Conservation (phyloP, 1,140 invertebrate genomes). For the Coenobita brevimanus region DNA sequence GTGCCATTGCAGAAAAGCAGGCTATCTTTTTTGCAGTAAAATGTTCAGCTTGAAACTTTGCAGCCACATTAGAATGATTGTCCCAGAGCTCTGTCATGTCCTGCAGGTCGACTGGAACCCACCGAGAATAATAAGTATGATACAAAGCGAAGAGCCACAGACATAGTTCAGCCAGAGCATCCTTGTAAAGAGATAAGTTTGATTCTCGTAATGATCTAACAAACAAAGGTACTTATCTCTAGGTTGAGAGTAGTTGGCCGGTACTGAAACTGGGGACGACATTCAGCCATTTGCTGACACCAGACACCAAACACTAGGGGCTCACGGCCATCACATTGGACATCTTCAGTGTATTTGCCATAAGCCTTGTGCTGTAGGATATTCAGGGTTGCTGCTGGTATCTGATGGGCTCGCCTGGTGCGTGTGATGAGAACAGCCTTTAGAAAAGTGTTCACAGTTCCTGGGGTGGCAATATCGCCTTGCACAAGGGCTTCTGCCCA, state of each 20-base stretch:
- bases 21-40: too few species aligned
- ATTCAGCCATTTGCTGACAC: background rate
- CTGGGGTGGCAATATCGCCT: background rate
- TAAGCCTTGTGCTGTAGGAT: conserved; percentile 19
- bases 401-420: background rate
- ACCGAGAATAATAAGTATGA: too few species aligned
- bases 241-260: background rate
- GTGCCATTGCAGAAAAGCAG: too few species aligned
- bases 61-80: too few species aligned
- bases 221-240: too few species aligned
- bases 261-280: background rate
- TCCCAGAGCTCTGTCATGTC: too few species aligned
- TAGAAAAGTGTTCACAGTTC: background rate
- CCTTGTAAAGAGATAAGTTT: background rate
- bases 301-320: conserved; percentile 5
- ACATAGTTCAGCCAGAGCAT: background rate
- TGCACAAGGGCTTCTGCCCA: background rate
- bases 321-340: background rate
- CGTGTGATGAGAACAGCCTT: background rate
- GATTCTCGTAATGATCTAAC: too few species aligned
- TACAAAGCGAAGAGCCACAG: background rate
- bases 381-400: conserved; percentile 14
- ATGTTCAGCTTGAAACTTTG: too few species aligned
- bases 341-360: conserved; percentile 17
- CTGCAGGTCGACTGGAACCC: too few species aligned